Percentiles rank a stretch among this genome's conserved stretches.
Conservation (phyloP, 2,888 invertebrate species). For the Hermaeophaga mercurialis region DNA sequence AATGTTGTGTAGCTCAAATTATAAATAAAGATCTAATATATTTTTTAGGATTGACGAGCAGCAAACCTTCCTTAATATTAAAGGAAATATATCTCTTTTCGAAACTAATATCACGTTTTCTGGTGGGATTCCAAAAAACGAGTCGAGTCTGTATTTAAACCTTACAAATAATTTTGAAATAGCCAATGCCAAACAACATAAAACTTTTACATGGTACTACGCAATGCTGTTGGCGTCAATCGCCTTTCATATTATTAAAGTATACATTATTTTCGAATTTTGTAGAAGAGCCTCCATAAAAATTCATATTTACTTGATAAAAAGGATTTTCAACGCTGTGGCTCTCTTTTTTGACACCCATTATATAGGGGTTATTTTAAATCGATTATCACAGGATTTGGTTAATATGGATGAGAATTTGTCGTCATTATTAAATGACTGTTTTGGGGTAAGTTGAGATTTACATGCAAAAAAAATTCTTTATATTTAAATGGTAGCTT, state of each 20-base stretch:
- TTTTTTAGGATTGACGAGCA: slow-evolving; percentile 39
- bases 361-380: slow-evolving; percentile 48
- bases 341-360: slow-evolving; percentile 49
- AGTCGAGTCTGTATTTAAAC: not conserved
- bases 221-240: slow-evolving; percentile 29
- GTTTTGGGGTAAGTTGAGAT: slow-evolving; percentile 37
- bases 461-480: no score
- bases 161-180: not conserved
- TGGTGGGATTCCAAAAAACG: not conserved
- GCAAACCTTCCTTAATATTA: slow-evolving; percentile 32
- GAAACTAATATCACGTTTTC: not conserved
- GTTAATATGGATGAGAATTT: slow-evolving; percentile 46
- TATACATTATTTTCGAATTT: slow-evolving; percentile 71
- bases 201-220: slow-evolving; percentile 28
- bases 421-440: slow-evolving; percentile 39
- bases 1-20: no score
- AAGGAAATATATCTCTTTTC: not conserved
- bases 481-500: no score
- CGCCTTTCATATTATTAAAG: slow-evolving; percentile 29
- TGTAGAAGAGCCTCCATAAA: slow-evolving; percentile 69
- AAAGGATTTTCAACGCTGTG: slow-evolving; percentile 42
- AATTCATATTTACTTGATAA: slow-evolving; percentile 45
- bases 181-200: not conserved
- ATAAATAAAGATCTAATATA: not conserved
- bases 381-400: slow-evolving; percentile 49